Conservation (phyloP, 2,113 vertebrate genomes). For the Trichechus manatus region DNA sequence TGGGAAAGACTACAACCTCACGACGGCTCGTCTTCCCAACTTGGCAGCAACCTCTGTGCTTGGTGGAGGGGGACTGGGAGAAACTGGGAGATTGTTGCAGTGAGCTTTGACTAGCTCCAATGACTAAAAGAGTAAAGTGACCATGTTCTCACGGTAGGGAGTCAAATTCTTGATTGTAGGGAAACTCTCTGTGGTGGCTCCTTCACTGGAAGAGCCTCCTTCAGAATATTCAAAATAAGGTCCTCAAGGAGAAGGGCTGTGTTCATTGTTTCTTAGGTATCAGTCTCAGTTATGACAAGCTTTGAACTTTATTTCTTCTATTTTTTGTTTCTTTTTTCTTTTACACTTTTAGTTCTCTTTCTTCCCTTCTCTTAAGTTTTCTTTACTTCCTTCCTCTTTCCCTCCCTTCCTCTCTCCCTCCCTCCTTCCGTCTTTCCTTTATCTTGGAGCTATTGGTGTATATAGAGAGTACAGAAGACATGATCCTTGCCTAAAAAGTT, state of each 20-base stretch:
- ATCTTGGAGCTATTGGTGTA: neutral
- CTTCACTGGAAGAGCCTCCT: neutral
- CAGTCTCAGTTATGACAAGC: neutral
- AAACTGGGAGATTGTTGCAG: neutral
- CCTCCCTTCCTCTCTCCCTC: neutral
- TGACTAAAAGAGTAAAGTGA: neutral
- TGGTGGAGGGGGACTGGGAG: neutral
- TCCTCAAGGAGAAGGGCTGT: neutral
- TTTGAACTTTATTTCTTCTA: neutral
- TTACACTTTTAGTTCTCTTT: neutral
- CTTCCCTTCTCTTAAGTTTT: neutral
- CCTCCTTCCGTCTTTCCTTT: neutral
- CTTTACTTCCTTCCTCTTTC: neutral
- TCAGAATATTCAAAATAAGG: neutral
- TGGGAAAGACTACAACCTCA: neutral
- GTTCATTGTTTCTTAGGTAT: accelerated
- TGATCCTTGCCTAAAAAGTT: neutral
- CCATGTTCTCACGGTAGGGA: neutral
- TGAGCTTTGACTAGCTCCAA: accelerated
- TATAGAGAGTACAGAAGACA: neutral
- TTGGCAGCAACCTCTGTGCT: neutral
- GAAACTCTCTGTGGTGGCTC: accelerated
- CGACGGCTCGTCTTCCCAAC: neutral
- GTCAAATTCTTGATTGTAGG: neutral
- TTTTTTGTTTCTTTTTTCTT: neutral